Conservation (phyloP, 2,113 vertebrate genomes). For the Gymnarchus niloticus region DNA sequence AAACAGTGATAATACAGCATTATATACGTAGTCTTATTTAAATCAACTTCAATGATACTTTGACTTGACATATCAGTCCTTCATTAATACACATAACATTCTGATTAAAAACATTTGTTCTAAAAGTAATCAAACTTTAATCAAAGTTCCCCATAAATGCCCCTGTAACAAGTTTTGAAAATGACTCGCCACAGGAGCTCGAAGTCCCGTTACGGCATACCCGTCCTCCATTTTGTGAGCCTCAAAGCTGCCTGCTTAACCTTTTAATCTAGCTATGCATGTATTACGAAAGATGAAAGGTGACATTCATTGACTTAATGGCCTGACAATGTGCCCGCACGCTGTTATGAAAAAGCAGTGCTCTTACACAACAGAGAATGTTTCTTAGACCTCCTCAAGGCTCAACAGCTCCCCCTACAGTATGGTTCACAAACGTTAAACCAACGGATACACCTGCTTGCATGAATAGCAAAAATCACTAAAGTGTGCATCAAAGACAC, state of each 20-base stretch:
- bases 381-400: background rate
- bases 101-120: no score
- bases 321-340: background rate
- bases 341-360: background rate
- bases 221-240: background rate
- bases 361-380: background rate
- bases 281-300: background rate
- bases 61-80: background rate
- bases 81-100: background rate
- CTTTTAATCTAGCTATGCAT: background rate
- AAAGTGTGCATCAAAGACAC: background rate
- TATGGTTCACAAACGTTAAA: background rate
- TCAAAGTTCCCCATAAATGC: no score
- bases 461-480: background rate
- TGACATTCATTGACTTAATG: background rate
- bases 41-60: background rate
- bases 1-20: background rate
- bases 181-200: background rate
- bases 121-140: no score
- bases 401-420: conserved; percentile 4
- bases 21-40: background rate
- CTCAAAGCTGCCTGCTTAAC: background rate
- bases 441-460: background rate
- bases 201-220: background rate
- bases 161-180: background rate